A percentile compares a stretch with the other conserved stretches of the same genome.
These are phyloP conservation scores for Tinea pellionella DNA, from an alignment of 2,888 invertebrate genomes.

Conservation along the genomic window DNA sequence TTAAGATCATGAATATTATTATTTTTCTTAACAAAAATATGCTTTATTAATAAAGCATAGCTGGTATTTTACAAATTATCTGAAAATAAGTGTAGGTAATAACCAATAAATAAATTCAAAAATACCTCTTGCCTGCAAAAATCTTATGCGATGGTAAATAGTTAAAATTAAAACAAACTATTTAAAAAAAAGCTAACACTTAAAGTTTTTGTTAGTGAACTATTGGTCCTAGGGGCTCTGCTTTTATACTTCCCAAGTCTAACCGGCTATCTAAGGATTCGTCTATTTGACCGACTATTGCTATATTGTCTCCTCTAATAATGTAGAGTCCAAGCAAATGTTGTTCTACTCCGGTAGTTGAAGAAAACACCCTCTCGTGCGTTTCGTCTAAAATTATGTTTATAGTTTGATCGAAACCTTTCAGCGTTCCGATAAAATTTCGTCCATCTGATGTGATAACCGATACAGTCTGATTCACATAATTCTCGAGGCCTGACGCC, in stretches of 20 bases:
- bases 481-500: constrained; percentile 88
- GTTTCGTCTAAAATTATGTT: constrained; percentile 98
- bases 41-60: neutral
- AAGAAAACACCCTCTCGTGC: constrained; percentile 97
- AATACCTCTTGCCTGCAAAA: too few relatives aligned
- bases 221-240: constrained; percentile 85
- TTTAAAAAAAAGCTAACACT: neutral
- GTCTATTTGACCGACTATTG: constrained; percentile 86
- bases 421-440: constrained; percentile 95
- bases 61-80: neutral
- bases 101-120: neutral
- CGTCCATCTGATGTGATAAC: constrained; percentile 97
- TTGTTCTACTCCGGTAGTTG: constrained; percentile 83
- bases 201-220: constrained; percentile 66
- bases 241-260: constrained; percentile 83
- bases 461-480: constrained; percentile 91
- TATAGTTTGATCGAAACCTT: constrained; percentile 99
- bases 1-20: too few relatives aligned
- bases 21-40: neutral
- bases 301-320: constrained; percentile 98
- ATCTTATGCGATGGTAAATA: too few relatives aligned
- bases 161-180: neutral
- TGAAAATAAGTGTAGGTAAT: neutral
- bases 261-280: constrained; percentile 85
- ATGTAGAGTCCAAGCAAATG: constrained; percentile 97